Evolutionary conservation across 2,797 vertebrate genomes (phyloP), one percentile per base, ranked within the genome.

Genomic region (Syndactyla subalaris): DNA sequence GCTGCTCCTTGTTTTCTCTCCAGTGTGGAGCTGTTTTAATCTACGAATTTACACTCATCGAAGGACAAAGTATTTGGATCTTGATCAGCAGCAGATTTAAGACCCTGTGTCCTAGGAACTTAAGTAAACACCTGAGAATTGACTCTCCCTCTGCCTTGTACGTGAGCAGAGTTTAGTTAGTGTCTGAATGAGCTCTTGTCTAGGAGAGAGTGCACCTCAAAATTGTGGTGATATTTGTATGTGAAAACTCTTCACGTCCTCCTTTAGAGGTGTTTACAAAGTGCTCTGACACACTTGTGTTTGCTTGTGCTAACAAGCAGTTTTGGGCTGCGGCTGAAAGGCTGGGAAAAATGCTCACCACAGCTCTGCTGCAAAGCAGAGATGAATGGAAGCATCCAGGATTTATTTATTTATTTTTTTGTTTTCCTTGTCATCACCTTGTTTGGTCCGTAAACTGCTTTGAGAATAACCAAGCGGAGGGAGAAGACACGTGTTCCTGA

Each of bases 391-490:
- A 79, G 57, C 52, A 73, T 71, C 65, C 30, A 20, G 57, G 57
- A 9, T 24, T 11, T 26, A 12, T 34, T 45, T 15, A 12, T 8
- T 51, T 46, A 24, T 48, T 46, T 48, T 48, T 80, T 34, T 39
- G 1, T 79, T 82, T 61, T 24, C 34, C 55, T 88, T 93, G 92
- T 96, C 82, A 54, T 89, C 85, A 88, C 87, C 85, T 85, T 66
- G 61, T 63, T 88, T 91, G 68, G 80, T 75, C 74, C 3, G 0
- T 91, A 46, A 82, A 54, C 62, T 59, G 66, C 75, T 91, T 88
- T 83, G 95, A 86, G 89, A 89, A 55, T 88, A 86, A 85, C 20
- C 45, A 45, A 97, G 91, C 16, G n/a, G 67, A 88, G 76, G 92
- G 91, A 67, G 88, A 90, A 76, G 89, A 70, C 63, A 65, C 51